Evolutionary conservation across 2,113 vertebrate genomes (phyloP).

Genomic region (Clarias batrachus): DNA sequence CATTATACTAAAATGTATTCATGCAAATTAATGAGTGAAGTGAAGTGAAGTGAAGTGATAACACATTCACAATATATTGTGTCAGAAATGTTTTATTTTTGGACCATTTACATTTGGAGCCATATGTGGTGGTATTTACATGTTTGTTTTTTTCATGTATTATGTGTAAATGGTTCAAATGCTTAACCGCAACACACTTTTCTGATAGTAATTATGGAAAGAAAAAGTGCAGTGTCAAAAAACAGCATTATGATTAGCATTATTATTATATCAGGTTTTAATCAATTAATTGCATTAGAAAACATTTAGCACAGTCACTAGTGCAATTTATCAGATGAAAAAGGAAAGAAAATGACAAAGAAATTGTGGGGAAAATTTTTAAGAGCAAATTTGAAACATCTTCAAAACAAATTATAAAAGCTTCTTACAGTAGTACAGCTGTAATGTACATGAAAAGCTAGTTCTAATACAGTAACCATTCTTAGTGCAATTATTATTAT

Average conservation of each 20-base stretch:
- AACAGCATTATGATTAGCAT: background rate
- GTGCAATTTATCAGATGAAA: constrained; percentile 45
- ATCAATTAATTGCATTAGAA: background rate
- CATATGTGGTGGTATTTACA: background rate
- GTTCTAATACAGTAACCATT: constrained; percentile 42
- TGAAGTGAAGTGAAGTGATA: background rate
- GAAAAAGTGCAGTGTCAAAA: constrained; percentile 34
- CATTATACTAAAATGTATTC: background rate
- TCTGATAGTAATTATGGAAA: constrained; percentile 31
- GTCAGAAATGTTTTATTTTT: constrained; percentile 17
- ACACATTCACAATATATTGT: background rate
- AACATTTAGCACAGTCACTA: constrained; percentile 41
- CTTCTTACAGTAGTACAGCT: constrained; percentile 19
- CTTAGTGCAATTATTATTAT: constrained; percentile 43
- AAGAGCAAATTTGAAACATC: constrained; percentile 21
- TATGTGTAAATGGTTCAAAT: constrained; percentile 6
- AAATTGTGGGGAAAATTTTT: background rate
- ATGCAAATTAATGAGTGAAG: background rate
- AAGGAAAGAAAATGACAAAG: constrained; percentile 22
- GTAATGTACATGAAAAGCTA: constrained; percentile 36
- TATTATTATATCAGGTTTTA: background rate
- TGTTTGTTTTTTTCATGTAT: background rate
- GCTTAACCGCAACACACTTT: constrained; percentile 21
- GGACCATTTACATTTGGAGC: constrained; percentile 9
- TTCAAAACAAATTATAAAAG: constrained; percentile 37